Evolutionary conservation across 1,140 invertebrate genomes (phyloP), one percentile per base, ranked within the genome.

Genomic region (Bombus pyrosoma): DNA sequence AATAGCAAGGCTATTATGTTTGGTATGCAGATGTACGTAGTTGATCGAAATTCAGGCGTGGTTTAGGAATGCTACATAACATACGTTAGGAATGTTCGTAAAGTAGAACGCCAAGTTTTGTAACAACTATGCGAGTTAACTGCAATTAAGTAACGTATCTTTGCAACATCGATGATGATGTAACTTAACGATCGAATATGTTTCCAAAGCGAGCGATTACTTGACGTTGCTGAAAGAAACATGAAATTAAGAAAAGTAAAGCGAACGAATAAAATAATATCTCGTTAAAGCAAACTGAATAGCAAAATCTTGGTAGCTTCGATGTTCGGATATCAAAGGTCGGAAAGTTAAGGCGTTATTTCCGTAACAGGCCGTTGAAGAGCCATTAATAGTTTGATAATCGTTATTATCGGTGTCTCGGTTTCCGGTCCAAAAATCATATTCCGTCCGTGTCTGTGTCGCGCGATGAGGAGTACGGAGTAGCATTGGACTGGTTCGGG

Each of bases 361-460:
- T 83, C 62, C 72, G 43, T 37, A 32, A 41, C 43, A 12, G 32
- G 1, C n/a, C 22, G 37, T 69, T 34, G 2, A 25, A 78, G 34
- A 18, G 22, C 12, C 28, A 47, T 34, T 53, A 66, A 75, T 76
- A 39, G 43, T 66, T 13, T 4, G 15, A 9, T 34, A 86, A 89
- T 81, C 39, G 39, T 87, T 79, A 85, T 89, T 86, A 88, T 88
- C 83, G 57, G n/a, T 22, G 53, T 0, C 25, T 18, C 43, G 62
- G 25, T 34, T 88, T 88, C 83, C 83, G 83, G 53, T 75, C 18
- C 28, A 57, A 34, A 15, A n/a, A 73, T 34, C 66, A 28, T 57
- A 53, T 34, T 43, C 75, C 3, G 28, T n/a, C 37, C 13, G 25
- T 4, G 73, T 28, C 18, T 34, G 22, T n/a, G n/a, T 28, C 79